Evolutionary conservation across 2,888 invertebrate genomes (phyloP), one percentile per base, ranked within the genome.

Genomic region (Epinotia ramella): DNA sequence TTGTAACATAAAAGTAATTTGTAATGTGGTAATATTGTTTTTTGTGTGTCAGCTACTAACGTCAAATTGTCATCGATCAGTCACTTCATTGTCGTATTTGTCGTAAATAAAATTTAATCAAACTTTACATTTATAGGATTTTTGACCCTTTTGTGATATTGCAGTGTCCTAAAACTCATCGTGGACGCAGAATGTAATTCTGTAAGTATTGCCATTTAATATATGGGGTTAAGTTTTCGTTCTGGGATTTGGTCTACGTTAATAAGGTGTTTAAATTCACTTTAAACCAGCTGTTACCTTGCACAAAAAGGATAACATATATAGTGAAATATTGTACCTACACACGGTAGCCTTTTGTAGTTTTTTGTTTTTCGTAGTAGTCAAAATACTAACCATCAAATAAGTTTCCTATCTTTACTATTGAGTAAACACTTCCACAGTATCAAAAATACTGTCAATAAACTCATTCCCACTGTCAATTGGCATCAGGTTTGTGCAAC

Each of bases 21-120:
- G 59, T 5, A 11, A 46, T 59, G 16, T 59, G 64, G 74, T 69
- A 74, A 69, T n/a, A 64, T 63, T 33, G 18, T 1, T 16, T 63
- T n/a, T 68, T 7, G 12, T 18, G 0, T 56, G 73, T 63, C 24
- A 28, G 24, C 3, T 3, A 33, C 6, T 33, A 33, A 33, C 40
- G 77, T 70, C 76, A 76, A 70, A 70, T 77, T 76, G 70, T 77
- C 75, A 76, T 73, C 76, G 69, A 76, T 75, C 74, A 75, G 46
- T 75, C 69, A 69, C 24, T 78, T 68, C 24, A 73, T 65, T 69
- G 69, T 72, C 33, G 33, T 40, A 40, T 40, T 40, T 40, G 67
- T 77, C 65, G 74, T 68, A 73, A 73, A 77, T 71, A 74, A 74
- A 73, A 76, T 69, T 46, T 24, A 75, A 73, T 33, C 40, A 33